A percentile compares a stretch with the other conserved stretches of the same genome.
phyloP scores from a whole-genome alignment of 92 coral and sea anemone genomes.

The Epizoanthus illoricatus region DNA sequence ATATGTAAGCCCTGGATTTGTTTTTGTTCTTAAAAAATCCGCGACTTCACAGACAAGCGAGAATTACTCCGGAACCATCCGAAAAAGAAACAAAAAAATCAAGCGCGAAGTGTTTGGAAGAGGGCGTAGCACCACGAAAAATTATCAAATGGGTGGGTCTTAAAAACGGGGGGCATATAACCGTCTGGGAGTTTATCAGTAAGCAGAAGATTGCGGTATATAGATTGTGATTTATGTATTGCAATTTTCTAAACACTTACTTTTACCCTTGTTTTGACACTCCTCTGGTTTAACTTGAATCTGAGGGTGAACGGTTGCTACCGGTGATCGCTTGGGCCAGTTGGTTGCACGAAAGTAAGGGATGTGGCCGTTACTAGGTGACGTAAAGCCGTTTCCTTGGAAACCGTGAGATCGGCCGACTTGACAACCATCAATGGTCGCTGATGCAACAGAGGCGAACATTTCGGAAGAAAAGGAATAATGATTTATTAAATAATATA shows the following conservation, averaged over 20 bases:
- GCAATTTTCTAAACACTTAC: neutral
- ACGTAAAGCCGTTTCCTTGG: constrained; percentile 17
- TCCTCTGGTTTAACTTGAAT: constrained; percentile 56
- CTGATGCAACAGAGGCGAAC: neutral
- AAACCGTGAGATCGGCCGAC: neutral
- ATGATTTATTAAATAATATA: neutral
- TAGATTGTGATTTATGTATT: no score
- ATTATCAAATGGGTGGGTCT: no score
- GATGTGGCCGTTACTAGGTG: constrained; percentile 18
- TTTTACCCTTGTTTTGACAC: constrained; percentile 12
- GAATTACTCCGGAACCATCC: no score
- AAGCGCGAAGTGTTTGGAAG: no score
- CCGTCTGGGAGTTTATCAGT: no score
- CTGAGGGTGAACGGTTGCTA: constrained; percentile 88
- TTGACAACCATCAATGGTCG: neutral
- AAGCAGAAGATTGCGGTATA: no score
- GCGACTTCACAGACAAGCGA: no score
- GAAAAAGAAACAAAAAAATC: no score
- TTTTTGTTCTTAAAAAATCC: no score
- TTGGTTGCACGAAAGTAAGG: constrained; percentile 38
- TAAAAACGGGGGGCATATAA: no score
- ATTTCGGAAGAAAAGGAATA: neutral
- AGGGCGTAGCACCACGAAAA: no score
- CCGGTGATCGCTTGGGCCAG: constrained; percentile 79
- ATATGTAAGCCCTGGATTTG: no score